Base-by-base conservation (phyloP, 2,113 vertebrate species). In the Leptosomus discolor region DNA sequence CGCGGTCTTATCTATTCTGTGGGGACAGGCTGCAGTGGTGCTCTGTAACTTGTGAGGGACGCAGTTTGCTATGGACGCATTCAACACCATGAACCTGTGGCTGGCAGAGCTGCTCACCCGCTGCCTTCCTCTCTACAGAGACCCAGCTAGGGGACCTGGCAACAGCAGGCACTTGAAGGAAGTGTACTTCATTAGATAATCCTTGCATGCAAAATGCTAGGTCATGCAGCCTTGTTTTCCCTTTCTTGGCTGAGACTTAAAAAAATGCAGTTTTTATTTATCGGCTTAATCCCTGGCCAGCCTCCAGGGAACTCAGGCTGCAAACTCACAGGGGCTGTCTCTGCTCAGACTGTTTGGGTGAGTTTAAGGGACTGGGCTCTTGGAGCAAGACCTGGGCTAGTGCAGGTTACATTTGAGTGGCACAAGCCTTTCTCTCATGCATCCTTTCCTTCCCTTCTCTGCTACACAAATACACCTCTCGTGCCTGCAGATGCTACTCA, bases 401-500 rank as follows among this genome's bases (percentile, higher is more conserved):
- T 8, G 8, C 45, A 46, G 15, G 32, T 54, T 8, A 1, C 0
- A 0, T 9, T 74, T 0, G 0, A 84, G 19, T 64, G 77, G 7
- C 11, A 37, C 1, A 1, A 77, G 23, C 43, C 43, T 70, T n/a
- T 67, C 51, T 91, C 22, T 5, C 36, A 48, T 1, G 1, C 13
- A 24, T 29, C 29, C 39, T 50, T 91, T 18, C 29, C 48, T 50
- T 73, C 51, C 51, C 48, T 85, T 63, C 69, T 34, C 27, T 85
- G 26, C 43, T 70, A 18, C 29, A 43, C 70, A 78, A 82, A 39
- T 8, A 29, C 14, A 53, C 12, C 27, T 57, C 54, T 51, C 2
- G 0, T 1, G 24, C 20, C n/a, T n/a, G 9, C 15, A 4, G 23
- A 36, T 2, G 15, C 48, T 30, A 39, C 82, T 73, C 29, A 4